phyloP scores from a whole-genome alignment of 2,888 invertebrate species.

The Hemithea aestivaria region DNA sequence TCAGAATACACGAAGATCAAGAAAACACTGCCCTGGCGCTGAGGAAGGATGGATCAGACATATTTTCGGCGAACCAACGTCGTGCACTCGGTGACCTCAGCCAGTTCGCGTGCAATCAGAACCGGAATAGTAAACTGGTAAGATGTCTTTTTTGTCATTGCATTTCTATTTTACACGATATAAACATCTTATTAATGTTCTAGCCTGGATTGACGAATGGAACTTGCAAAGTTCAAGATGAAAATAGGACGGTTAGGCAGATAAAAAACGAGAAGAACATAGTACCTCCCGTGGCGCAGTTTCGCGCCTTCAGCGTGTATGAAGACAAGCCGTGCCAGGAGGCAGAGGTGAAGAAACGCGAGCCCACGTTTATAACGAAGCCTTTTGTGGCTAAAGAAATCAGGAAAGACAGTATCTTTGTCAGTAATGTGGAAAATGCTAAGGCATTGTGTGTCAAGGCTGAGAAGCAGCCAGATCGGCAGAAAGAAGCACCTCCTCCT shows the following conservation, averaged over 20 bases:
- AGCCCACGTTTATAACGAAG: slow-evolving; percentile 63
- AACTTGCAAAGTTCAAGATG: slow-evolving; percentile 71
- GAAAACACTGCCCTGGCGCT: slow-evolving; percentile 82
- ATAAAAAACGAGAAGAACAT: slow-evolving; percentile 75
- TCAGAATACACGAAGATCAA: slow-evolving; percentile 87
- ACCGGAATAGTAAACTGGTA: slow-evolving; percentile 75
- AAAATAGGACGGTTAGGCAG: slow-evolving; percentile 64
- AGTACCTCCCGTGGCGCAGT: slow-evolving; percentile 83
- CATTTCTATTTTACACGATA: too few species aligned
- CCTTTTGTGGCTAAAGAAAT: slow-evolving; percentile 66
- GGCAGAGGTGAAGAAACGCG: slow-evolving; percentile 62
- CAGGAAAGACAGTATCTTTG: slow-evolving; percentile 56
- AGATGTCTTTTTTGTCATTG: slow-evolving; percentile 39
- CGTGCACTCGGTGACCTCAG: slow-evolving; percentile 82
- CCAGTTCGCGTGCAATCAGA: slow-evolving; percentile 77
- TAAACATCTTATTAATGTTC: slow-evolving; percentile 22
- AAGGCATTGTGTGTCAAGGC: slow-evolving; percentile 53
- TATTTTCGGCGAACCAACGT: slow-evolving; percentile 77
- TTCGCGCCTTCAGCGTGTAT: slow-evolving; percentile 87
- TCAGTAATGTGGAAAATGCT: slow-evolving; percentile 56
- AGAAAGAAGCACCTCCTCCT: slow-evolving; percentile 45
- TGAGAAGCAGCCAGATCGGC: slow-evolving; percentile 56
- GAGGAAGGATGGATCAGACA: slow-evolving; percentile 73
- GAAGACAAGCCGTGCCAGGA: slow-evolving; percentile 82
- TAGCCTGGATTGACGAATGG: slow-evolving; percentile 69